Evolutionary conservation across 1,140 invertebrate species (phyloP), one percentile per base, ranked within the genome.

Genomic region (Nylanderia fulva): DNA sequence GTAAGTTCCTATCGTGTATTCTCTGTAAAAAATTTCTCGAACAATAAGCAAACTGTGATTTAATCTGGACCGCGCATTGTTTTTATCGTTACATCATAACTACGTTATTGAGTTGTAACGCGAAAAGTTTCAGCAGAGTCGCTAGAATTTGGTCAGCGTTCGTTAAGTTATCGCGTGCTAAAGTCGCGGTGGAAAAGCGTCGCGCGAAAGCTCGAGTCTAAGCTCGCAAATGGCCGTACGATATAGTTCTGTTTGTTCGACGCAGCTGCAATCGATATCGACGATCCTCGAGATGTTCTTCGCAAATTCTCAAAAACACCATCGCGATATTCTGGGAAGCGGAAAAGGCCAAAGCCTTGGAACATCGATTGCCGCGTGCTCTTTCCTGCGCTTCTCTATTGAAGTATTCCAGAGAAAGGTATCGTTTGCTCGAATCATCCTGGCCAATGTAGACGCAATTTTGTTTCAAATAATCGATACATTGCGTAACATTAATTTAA

Each of bases 221-320:
- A 82, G 7, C 24, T 71, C 24, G 52, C 48, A 71, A 82, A 82
- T 36, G 21, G 8, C 9, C 61, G 13, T 29, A 60, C 11, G 36
- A 60, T 80, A 71, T 13, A 39, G 54, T 71, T 82, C 36, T 82
- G 36, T 82, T 71, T 71, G 77, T 69, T 69, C 52, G 33, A 42
- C 4, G 24, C 52, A 42, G 64, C 13, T 58, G 52, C 66, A n/a
- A 82, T 82, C 77, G 66, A 82, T 71, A 60, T 82, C 18, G 64
- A 58, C 24, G 13, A 82, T 82, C 36, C 52, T 27, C 29, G 36
- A 27, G 54, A 7, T 71, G 77, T 58, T 71, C 36, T 42, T 58
- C 64, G 52, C 9, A 36, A 82, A 58, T 82, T 82, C 52, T 71
- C 66, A 27, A 82, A 82, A 82, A 82, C 36, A 69, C 15, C 6